Conservation (phyloP, 2,797 vertebrate genomes). For the Phoeniculus purpureus region DNA sequence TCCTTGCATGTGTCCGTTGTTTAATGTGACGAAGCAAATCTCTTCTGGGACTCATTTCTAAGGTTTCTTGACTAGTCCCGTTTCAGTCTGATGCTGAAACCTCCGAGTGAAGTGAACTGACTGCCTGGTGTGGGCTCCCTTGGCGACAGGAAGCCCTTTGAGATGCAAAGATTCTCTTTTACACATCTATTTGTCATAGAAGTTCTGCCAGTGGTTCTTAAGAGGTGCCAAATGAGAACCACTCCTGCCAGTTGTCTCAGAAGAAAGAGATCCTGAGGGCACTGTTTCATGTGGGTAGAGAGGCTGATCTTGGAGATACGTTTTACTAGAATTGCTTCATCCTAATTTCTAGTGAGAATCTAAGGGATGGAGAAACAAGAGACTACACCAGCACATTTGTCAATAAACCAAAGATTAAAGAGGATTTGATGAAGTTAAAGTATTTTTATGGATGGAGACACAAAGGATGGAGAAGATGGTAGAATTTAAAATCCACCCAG, state of each 20-base stretch:
- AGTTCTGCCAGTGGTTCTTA: not conserved
- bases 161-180: not conserved
- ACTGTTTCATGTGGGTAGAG: not conserved
- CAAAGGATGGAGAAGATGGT: not conserved
- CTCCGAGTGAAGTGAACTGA: not conserved
- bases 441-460: not conserved
- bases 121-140: not conserved
- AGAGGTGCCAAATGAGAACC: not conserved
- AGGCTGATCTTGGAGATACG: not conserved
- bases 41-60: not conserved
- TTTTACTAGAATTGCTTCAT: not conserved
- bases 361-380: not conserved
- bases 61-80: not conserved
- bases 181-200: not conserved
- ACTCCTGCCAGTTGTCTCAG: not conserved
- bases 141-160: not conserved
- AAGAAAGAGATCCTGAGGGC: not conserved
- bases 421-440: not conserved
- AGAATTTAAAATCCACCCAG: not conserved
- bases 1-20: not conserved
- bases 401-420: not conserved
- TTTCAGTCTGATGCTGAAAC: not conserved
- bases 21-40: not conserved
- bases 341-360: not conserved
- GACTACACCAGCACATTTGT: not conserved